Base-by-base conservation (phyloP, 2,797 vertebrate species). In the Florisuga fusca region DNA sequence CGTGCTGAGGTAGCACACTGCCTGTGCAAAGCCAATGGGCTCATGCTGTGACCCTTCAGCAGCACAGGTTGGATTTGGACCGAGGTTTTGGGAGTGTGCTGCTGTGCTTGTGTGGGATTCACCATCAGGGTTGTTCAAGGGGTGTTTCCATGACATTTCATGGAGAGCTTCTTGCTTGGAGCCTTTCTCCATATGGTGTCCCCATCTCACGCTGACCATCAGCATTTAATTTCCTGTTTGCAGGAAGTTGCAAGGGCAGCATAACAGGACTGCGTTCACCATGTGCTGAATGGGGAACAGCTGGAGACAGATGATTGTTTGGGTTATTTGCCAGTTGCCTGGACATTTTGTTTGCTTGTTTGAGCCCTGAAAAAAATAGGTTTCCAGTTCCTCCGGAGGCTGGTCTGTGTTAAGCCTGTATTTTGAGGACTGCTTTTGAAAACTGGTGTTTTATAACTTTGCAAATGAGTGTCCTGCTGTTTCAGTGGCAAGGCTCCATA, bases 301-400 rank as follows among this genome's bases (percentile, higher is more conserved):
- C 95, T 96, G 95, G 89, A 95, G 34, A 29, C 64, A 91, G 85
- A 96, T 89, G 66, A 95, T 84, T 96, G 78, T 96, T 94, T 96
- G 89, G 87, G 88, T 93, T 97, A 86, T 73, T 94, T 94, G 59
- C 85, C 53, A 73, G 91, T 96, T 95, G 94, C 95, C 90, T 93
- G 53, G 93, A 89, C 71, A 45, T 92, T 89, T 80, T 92, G 81
- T 94, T 96, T 95, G 38, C 73, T 94, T 92, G 71, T 69, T 92
- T 90, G 43, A 91, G 68, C 45, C 74, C 75, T 95, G 84, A 90
- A 94, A 96, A 46, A 96, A 95, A 72, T 68, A 74, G 61, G 75
- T 89, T 97, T 92, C 73, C 86, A 82, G 71, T 87, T 94, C 80
- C 63, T 95, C 63, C 0, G 0, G 72, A 91, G 82, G 48, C 68